phyloP scores from a whole-genome alignment of 2,888 invertebrate species.

The Ennomos erosarius region DNA sequence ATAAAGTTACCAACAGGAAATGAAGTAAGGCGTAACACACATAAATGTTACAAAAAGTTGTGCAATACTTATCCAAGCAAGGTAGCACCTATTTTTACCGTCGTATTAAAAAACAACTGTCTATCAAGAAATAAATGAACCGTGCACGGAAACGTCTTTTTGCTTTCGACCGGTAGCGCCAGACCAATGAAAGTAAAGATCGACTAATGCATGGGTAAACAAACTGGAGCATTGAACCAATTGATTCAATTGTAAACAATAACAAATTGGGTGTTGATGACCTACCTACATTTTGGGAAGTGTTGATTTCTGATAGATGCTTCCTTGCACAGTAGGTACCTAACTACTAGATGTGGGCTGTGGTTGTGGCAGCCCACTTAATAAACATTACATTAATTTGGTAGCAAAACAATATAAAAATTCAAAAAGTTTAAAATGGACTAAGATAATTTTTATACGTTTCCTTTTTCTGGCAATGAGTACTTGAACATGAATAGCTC shows the following conservation, averaged over 20 bases:
- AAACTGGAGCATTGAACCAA: constrained; percentile 12
- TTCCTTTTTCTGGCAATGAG: too few relatives aligned
- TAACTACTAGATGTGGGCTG: too few relatives aligned
- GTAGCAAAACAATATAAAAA: too few relatives aligned
- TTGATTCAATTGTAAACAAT: neutral
- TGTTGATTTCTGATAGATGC: too few relatives aligned
- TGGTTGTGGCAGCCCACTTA: too few relatives aligned
- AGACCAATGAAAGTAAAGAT: constrained; percentile 41
- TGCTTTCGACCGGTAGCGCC: constrained; percentile 42
- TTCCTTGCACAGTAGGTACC: too few relatives aligned
- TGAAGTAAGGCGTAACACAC: constrained; percentile 37
- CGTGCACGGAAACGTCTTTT: constrained; percentile 57
- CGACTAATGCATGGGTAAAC: constrained; percentile 16
- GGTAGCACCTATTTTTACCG: constrained; percentile 35
- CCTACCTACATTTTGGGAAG: too few relatives aligned
- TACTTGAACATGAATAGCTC: too few relatives aligned
- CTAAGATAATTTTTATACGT: too few relatives aligned
- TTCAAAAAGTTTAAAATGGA: too few relatives aligned
- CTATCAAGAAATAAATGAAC: constrained; percentile 58
- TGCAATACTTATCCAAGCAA: constrained; percentile 44
- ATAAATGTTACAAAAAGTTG: constrained; percentile 47
- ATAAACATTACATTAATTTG: too few relatives aligned
- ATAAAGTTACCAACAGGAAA: constrained; percentile 46
- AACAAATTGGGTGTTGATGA: too few relatives aligned
- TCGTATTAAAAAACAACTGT: constrained; percentile 30